A percentile compares a stretch with the other conserved stretches of the same genome.
Conservation (phyloP, 2,113 vertebrate species). For the Poecilia latipinna region DNA sequence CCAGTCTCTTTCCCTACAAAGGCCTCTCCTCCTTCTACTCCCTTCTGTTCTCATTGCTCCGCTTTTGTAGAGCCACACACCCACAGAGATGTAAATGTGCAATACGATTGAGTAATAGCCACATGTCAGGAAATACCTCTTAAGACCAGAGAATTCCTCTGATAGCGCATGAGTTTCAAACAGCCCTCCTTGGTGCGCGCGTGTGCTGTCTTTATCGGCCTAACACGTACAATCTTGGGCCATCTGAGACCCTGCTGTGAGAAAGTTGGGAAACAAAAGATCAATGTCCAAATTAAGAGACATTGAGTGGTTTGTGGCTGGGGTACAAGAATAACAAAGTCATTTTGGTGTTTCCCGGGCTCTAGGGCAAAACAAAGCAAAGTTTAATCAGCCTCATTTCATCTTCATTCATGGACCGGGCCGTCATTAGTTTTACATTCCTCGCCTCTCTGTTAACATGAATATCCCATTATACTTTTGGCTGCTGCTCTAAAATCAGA, state of each 20-base stretch:
- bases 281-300: slow-evolving; percentile 44
- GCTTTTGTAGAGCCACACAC: slow-evolving; percentile 5
- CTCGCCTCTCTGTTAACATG: slow-evolving; percentile 37
- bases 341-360: slow-evolving; percentile 76
- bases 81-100: neutral
- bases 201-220: neutral
- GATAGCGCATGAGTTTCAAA: slow-evolving; percentile 36
- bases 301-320: slow-evolving; percentile 60
- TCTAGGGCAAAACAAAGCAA: slow-evolving; percentile 57
- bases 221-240: neutral
- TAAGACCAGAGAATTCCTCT: slow-evolving; percentile 55
- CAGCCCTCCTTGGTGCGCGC: neutral
- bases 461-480: slow-evolving; percentile 37
- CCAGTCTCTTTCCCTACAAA: slow-evolving; percentile 47
- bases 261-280: slow-evolving; percentile 9
- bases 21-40: slow-evolving; percentile 36
- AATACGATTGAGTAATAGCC: slow-evolving; percentile 50
- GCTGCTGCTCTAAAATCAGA: slow-evolving; percentile 41
- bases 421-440: slow-evolving; percentile 48
- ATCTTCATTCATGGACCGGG: slow-evolving; percentile 64
- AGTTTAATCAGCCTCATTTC: slow-evolving; percentile 67
- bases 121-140: slow-evolving; percentile 72
- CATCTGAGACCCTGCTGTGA: slow-evolving; percentile 10
- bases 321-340: slow-evolving; percentile 73
- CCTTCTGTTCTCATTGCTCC: slow-evolving; percentile 1